These are phyloP conservation scores for Turnix velox DNA, from an alignment of 2,113 vertebrate genomes.

Conservation along the genomic window DNA sequence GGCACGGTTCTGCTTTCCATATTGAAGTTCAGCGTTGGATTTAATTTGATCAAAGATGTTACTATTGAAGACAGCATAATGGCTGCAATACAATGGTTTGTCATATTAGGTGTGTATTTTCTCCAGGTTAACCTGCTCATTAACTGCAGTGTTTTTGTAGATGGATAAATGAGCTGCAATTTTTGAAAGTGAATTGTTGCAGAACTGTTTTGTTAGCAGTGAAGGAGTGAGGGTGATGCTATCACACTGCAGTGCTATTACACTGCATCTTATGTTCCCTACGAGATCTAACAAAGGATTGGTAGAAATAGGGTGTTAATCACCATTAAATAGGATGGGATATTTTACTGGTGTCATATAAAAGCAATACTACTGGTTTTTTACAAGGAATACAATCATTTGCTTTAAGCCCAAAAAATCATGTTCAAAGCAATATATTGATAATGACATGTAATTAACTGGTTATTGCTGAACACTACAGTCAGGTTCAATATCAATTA, in stretches of 20 bases:
- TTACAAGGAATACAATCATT: not conserved
- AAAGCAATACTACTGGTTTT: not conserved
- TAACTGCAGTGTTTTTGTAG: not conserved
- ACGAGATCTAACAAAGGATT: not conserved
- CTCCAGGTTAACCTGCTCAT: not conserved
- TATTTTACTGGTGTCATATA: not conserved
- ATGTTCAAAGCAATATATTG: not conserved
- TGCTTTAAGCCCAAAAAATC: not conserved
- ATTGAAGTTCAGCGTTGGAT: not conserved
- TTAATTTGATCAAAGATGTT: slow-evolving; percentile 3
- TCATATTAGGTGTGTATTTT: not conserved
- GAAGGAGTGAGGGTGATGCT: not conserved
- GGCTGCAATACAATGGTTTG: not conserved
- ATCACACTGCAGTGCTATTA: not conserved
- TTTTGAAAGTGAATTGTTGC: not conserved
- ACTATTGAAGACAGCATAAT: not conserved
- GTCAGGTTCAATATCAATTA: not conserved
- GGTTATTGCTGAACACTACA: not conserved
- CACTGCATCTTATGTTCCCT: not conserved
- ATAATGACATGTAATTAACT: not conserved
- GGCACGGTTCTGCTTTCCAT: not conserved
- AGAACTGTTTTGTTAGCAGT: not conserved
- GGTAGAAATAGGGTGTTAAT: not conserved
- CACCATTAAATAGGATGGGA: not conserved
- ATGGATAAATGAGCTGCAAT: not conserved